Evolutionary conservation across 2,888 invertebrate genomes (phyloP), one percentile per base, ranked within the genome.

Genomic region (Tillus elongatus): DNA sequence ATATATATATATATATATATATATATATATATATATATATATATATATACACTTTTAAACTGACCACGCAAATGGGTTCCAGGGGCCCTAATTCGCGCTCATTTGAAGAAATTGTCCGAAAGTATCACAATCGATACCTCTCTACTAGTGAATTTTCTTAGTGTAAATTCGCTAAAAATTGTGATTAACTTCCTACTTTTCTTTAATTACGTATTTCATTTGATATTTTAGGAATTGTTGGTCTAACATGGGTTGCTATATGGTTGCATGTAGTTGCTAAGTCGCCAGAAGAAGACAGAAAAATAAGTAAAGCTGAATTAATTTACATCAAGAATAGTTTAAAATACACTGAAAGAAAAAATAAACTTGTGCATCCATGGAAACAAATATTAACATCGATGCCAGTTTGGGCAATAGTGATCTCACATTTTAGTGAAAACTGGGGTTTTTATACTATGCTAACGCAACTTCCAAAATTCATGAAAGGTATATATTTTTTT

Each of bases 361-460:
- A n/a, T n/a, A 66, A 66, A 45, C 65, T 77, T 9, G 70, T 68
- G 6, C 80, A 83, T 60, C 89, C 89, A 0, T 89, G 89, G 89
- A 72, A 70, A 38, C 69, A 73, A 2, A 83, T 90, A 57, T 65
- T 88, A 33, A 75, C 72, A 0, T 89, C 88, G 0, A 69, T 73
- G 36, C 79, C 88, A 0, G 85, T 89, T 9, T 89, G 86, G 81
- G 86, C 88, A 0, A 85, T 89, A 26, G 75, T 84, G 1, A 73
- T 78, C 35, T 84, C 88, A 1, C 88, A 89, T 61, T 87, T 88
- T 64, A 81, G 85, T 15, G 88, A 89, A 61, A 88, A 88, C 63
- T 89, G 89, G 89, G 89, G 89, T 3, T 88, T 88, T 64, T 89
- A 89, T 54, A 89, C 88, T 0, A 67, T 89, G 46, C 71, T 89